Conservation (phyloP, 1,140 invertebrate species). For the Babylonia areolata region DNA sequence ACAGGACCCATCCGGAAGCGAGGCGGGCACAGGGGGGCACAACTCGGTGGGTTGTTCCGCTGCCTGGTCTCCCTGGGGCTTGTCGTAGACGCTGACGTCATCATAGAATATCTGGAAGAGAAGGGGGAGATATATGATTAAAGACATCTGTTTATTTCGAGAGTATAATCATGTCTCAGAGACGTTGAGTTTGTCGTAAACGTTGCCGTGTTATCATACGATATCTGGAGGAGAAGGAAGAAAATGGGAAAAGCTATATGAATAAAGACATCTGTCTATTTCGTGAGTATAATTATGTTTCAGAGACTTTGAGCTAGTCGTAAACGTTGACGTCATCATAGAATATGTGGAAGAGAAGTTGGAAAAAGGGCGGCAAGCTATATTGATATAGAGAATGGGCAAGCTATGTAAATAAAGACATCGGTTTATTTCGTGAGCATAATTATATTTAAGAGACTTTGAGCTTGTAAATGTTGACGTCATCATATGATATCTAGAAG, state of each 20-base stretch:
- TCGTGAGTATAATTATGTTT: too few species aligned
- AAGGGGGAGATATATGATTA: not conserved
- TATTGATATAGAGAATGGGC: too few species aligned
- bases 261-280: too few species aligned
- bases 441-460: too few species aligned
- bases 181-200: too few species aligned
- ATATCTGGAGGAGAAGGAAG: too few species aligned
- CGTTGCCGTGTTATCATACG: too few species aligned
- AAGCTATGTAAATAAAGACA: not conserved
- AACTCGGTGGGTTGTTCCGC: conserved; percentile 21
- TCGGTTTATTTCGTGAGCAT: not conserved
- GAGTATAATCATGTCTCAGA: too few species aligned
- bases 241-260: too few species aligned
- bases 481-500: too few species aligned
- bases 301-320: conserved; percentile 31
- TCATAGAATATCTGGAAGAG: conserved; percentile 33
- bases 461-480: too few species aligned
- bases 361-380: too few species aligned
- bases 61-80: conserved; percentile 19
- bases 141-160: not conserved
- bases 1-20: conserved; percentile 36
- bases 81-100: conserved; percentile 21
- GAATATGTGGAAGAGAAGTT: conserved; percentile 24
- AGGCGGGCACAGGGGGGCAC: conserved; percentile 38
- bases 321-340: conserved; percentile 29